Conservation (phyloP, 2,888 invertebrate genomes). For the Ichneumoninae sp. region DNA sequence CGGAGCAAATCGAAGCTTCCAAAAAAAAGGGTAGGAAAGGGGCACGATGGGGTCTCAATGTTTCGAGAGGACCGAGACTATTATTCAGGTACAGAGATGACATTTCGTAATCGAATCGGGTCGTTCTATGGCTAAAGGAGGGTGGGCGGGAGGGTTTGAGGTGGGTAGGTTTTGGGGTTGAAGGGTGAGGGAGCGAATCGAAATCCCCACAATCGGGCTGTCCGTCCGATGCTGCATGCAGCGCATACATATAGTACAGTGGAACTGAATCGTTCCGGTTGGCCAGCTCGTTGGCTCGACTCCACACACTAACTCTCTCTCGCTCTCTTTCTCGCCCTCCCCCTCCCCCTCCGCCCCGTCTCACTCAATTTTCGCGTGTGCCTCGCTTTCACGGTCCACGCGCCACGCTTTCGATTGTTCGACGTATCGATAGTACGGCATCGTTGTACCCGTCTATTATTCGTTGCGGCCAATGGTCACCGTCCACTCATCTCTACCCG, state of each 20-base stretch:
- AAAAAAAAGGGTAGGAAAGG: background rate
- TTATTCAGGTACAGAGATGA: slow-evolving; percentile 69
- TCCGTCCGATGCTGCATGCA: slow-evolving; percentile 66
- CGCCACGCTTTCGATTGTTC: slow-evolving; percentile 80
- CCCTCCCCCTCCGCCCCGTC: too few species aligned
- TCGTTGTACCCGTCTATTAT: slow-evolving; percentile 80
- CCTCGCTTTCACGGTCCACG: slow-evolving; percentile 77
- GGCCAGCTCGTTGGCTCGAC: slow-evolving; percentile 43
- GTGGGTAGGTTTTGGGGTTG: background rate
- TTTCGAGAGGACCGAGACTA: slow-evolving; percentile 17
- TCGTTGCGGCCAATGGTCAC: slow-evolving; percentile 80
- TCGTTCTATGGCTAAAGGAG: slow-evolving; percentile 57
- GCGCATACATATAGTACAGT: slow-evolving; percentile 20
- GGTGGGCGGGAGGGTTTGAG: background rate
- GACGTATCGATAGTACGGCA: slow-evolving; percentile 79
- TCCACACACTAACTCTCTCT: slow-evolving; percentile 38
- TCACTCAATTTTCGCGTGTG: slow-evolving; percentile 49
- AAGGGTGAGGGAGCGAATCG: slow-evolving; percentile 49
- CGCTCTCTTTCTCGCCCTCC: background rate
- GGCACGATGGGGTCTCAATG: slow-evolving; percentile 1
- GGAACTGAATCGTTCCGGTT: slow-evolving; percentile 34
- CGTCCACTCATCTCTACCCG: slow-evolving; percentile 29
- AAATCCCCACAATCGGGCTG: slow-evolving; percentile 66
- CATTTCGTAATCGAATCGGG: slow-evolving; percentile 81
- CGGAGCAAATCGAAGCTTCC: background rate